Evolutionary conservation across 2,888 invertebrate genomes (phyloP), one percentile per base, ranked within the genome.

Genomic region (Herminia tarsipennalis): DNA sequence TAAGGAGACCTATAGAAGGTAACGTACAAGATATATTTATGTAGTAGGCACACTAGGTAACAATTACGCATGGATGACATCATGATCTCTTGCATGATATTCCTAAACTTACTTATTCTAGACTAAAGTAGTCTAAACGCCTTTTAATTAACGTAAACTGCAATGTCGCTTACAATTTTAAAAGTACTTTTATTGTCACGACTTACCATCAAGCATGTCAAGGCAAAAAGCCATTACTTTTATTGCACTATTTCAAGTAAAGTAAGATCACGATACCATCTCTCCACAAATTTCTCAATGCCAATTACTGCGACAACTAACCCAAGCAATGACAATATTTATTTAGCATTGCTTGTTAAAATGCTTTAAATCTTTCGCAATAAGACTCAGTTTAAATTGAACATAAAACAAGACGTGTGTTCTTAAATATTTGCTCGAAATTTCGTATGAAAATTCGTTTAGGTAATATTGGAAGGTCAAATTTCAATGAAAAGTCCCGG

Each of bases 271-370:
- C 56, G 46, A 60, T 62, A 44, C 21, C 36, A 30, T 54, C 47
- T 46, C 44, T 45, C 44, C 37, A 29, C 17, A 47, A 51, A 38
- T 62, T 67, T 56, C 56, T 33, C 42, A 66, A 58, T 41, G 18
- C 8, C 22, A 51, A 59, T 60, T 51, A 70, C 65, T 5, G 33
- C 21, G 37, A 35, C 37, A 49, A 55, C 49, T 29, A 22, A 46
- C 29, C 18, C 49, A 43, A 50, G 41, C 4, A 29, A 27, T 28
- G 45, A 47, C 27, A 49, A 42, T 54, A 50, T 63, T 54, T 58
- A 42, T 34, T 13, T 46, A 25, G 5, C 33, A 51, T 52, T 28
- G 35, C 25, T 34, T 24, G 20, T 47, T 30, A 47, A 46, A 21
- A 12, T 28, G 39, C 41, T 27, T 49, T 48, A 45, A 20, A 1